Evolutionary conservation across 2,113 vertebrate genomes (phyloP).

Genomic region (Saccopteryx bilineata): DNA sequence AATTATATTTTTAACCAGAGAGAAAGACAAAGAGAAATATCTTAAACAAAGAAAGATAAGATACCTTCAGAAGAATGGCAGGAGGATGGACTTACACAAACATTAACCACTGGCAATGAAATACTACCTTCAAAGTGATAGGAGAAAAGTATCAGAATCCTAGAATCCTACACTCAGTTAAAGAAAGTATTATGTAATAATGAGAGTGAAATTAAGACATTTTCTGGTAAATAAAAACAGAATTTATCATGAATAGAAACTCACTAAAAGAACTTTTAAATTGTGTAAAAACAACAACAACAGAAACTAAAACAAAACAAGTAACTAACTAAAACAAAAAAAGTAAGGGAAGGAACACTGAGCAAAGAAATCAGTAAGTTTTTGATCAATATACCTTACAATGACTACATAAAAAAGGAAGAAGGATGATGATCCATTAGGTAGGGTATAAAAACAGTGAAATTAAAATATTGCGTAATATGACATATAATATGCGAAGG

Average conservation of each 20-base stretch:
- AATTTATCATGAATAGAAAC: background rate
- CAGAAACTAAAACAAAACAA: too few relatives aligned
- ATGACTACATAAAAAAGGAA: background rate
- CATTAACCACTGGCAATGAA: background rate
- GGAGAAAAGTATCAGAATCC: background rate
- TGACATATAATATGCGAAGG: background rate
- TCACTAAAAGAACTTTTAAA: background rate
- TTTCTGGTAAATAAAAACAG: constrained; percentile 2
- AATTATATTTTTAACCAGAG: background rate
- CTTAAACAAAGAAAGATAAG: background rate
- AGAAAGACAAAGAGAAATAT: background rate
- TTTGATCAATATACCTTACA: background rate
- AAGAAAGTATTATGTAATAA: background rate
- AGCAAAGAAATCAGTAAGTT: background rate
- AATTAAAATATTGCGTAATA: background rate
- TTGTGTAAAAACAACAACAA: background rate
- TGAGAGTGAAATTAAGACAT: background rate
- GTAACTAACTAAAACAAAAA: background rate
- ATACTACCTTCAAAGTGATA: background rate
- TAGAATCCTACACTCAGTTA: background rate
- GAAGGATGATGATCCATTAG: background rate
- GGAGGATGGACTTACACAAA: background rate
- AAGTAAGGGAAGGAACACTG: background rate
- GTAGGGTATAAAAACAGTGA: background rate
- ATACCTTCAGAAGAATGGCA: background rate